These are phyloP conservation scores for Clostera curtula DNA, from an alignment of 2,888 invertebrate species.

Conservation along the genomic window DNA sequence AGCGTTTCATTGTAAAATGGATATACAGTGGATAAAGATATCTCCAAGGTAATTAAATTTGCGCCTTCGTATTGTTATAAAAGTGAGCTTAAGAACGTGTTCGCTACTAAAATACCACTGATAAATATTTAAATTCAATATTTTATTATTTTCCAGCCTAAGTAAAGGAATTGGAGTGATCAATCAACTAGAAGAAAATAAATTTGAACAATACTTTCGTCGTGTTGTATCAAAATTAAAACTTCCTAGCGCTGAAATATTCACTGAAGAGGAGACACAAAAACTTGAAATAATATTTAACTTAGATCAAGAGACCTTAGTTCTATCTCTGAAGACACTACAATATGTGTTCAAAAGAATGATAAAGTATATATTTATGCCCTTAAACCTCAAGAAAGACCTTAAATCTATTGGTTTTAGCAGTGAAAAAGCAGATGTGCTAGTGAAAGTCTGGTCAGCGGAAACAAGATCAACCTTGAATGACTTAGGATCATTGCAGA, in stretches of 20 bases:
- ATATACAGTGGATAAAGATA: conserved; percentile 45
- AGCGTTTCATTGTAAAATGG: conserved; percentile 34
- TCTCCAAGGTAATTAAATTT: conserved; percentile 42
- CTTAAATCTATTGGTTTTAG: conserved; percentile 42
- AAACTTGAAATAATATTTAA: conserved; percentile 58
- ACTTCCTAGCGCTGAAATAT: conserved; percentile 47
- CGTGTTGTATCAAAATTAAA: conserved; percentile 51
- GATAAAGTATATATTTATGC: conserved; percentile 60
- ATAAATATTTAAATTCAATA: conserved; percentile 1
- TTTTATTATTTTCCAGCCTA: conserved; percentile 38
- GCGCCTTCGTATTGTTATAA: too few species aligned
- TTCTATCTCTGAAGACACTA: conserved; percentile 49
- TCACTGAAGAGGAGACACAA: conserved; percentile 48
- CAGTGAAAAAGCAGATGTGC: conserved; percentile 46
- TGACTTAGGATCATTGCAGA: conserved; percentile 35
- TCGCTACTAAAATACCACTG: conserved; percentile 2
- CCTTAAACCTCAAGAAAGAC: conserved; percentile 49
- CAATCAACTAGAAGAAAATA: conserved; percentile 48
- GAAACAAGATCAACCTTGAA: conserved; percentile 51
- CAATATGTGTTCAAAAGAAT: conserved; percentile 52
- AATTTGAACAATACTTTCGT: conserved; percentile 58
- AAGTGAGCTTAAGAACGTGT: neutral
- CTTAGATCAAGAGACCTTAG: conserved; percentile 40
- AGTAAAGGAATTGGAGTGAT: conserved; percentile 44
- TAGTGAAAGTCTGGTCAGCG: conserved; percentile 57